Evolutionary conservation across 2,888 invertebrate genomes (phyloP).

Genomic region (Nomada fucata): DNA sequence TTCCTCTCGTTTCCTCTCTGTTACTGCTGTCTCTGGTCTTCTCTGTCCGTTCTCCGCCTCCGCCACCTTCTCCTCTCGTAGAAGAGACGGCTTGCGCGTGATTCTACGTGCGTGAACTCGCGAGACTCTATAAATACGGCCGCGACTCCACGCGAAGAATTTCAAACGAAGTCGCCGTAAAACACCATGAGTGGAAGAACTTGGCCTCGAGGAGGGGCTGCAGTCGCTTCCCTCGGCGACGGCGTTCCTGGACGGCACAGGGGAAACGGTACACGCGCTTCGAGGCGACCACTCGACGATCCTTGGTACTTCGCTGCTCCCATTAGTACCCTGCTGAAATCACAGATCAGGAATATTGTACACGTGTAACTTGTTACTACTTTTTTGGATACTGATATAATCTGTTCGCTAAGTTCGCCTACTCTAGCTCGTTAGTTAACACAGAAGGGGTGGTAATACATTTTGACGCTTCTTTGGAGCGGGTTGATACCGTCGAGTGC

Average conservation of each 20-base stretch:
- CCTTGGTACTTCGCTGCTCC: not conserved
- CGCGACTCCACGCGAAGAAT: conserved; percentile 75
- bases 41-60: not conserved
- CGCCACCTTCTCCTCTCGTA: not conserved
- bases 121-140: conserved; percentile 78
- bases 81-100: conserved; percentile 14
- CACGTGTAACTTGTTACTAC: conserved; percentile 23
- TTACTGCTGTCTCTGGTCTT: not conserved
- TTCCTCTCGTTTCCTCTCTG: conserved; percentile 22
- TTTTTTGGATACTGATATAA: conserved; percentile 14
- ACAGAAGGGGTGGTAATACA: not conserved
- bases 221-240: conserved; percentile 20
- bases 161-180: conserved; percentile 74
- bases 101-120: conserved; percentile 61
- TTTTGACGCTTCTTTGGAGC: not conserved
- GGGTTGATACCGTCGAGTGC: not conserved
- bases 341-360: conserved; percentile 31
- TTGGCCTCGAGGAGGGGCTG: conserved; percentile 32
- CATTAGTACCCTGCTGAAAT: conserved; percentile 33
- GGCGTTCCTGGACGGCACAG: conserved; percentile 17
- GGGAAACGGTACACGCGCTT: not conserved
- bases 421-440: not conserved
- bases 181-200: conserved; percentile 61
- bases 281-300: not conserved
- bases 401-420: conserved; percentile 21